phyloP scores from a whole-genome alignment of 2,113 vertebrate species.

The Narcine bancroftii region DNA sequence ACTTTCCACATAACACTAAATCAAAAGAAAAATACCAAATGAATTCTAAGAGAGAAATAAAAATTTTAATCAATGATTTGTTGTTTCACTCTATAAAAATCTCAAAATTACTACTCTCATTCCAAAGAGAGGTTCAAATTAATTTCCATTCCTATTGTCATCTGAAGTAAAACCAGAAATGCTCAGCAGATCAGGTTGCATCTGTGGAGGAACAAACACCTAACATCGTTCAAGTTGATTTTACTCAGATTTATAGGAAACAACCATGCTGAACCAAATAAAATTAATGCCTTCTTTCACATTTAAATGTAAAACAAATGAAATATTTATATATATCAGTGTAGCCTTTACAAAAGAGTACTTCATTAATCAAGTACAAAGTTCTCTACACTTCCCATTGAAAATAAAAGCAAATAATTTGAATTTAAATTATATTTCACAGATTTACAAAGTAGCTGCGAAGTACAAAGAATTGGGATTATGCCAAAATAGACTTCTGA shows the following conservation, averaged over 20 bases:
- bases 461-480: not conserved
- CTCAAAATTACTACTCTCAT: not conserved
- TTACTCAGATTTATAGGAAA: not conserved
- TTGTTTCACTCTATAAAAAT: not conserved
- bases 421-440: not conserved
- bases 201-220: too few species aligned
- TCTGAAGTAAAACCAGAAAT: too few species aligned
- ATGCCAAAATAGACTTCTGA: not conserved
- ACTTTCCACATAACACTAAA: not conserved
- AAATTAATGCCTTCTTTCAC: not conserved
- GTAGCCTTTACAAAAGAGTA: not conserved
- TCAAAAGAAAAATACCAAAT: not conserved
- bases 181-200: too few species aligned
- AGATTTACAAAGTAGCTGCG: not conserved
- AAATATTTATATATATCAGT: not conserved
- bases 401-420: not conserved
- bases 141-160: not conserved
- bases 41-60: not conserved
- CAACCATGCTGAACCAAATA: not conserved
- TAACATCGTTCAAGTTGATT: too few species aligned
- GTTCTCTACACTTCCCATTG: not conserved
- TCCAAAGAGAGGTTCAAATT: not conserved
- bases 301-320: not conserved
- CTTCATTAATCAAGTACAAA: not conserved
- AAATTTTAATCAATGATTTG: not conserved